phyloP scores from a whole-genome alignment of 2,113 vertebrate species.

The Hyperoodon ampullatus region DNA sequence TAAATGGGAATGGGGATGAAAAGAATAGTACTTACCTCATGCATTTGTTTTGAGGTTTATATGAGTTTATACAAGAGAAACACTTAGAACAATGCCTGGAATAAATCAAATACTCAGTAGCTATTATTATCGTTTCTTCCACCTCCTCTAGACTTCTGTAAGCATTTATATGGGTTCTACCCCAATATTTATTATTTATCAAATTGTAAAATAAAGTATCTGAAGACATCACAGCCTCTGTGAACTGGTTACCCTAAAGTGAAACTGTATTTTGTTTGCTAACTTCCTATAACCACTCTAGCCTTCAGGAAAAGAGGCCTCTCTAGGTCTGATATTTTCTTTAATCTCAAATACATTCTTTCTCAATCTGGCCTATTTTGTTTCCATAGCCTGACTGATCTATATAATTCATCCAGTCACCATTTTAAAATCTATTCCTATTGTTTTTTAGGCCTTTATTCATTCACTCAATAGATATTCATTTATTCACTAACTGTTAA shows the following conservation, averaged over 20 bases:
- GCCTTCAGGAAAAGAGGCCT: neutral
- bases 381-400: neutral
- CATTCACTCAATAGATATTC: neutral
- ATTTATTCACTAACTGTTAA: slow-evolving; percentile 24
- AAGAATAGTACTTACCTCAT: neutral
- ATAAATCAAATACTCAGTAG: neutral
- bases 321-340: neutral
- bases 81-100: neutral
- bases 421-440: neutral
- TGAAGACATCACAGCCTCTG: neutral
- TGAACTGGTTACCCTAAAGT: neutral
- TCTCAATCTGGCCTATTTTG: neutral
- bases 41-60: neutral
- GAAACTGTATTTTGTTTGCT: neutral
- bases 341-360: neutral
- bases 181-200: neutral
- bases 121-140: neutral
- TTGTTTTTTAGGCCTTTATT: neutral
- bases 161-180: neutral
- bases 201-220: neutral
- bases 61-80: neutral
- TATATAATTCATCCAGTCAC: neutral
- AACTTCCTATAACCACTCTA: neutral
- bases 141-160: neutral
- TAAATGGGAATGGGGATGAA: neutral